Conservation (phyloP, 2,113 vertebrate species). For the Smithornis capensis region DNA sequence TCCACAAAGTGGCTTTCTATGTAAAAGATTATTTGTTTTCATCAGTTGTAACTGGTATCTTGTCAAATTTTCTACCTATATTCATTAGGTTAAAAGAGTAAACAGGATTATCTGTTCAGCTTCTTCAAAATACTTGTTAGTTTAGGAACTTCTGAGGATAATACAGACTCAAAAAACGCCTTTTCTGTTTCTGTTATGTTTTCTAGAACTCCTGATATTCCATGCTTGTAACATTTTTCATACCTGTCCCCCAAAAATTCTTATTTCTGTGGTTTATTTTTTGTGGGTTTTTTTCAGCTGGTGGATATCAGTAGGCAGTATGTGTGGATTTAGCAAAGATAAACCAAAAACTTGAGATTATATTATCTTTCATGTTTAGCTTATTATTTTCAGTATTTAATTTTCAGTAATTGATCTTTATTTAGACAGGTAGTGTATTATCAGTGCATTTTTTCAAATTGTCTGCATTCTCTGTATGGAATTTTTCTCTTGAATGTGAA, state of each 20-base stretch:
- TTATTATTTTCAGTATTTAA: neutral
- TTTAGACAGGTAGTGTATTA: neutral
- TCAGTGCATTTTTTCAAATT: neutral
- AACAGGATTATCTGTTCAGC: neutral
- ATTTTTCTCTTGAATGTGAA: neutral
- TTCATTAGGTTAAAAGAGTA: neutral
- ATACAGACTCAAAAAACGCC: neutral
- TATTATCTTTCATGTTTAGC: neutral
- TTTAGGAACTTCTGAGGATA: neutral
- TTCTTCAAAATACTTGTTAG: neutral
- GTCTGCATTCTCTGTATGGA: neutral
- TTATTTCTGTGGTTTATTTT: neutral
- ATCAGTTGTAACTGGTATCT: neutral
- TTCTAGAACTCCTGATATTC: neutral
- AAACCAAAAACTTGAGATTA: neutral
- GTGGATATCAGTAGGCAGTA: neutral
- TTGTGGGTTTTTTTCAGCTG: neutral
- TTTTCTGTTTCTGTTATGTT: neutral
- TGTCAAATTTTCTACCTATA: neutral
- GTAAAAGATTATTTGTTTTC: neutral
- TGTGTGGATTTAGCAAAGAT: neutral
- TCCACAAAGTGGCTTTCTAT: neutral
- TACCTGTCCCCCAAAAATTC: fast-evolving
- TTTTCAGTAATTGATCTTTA: neutral
- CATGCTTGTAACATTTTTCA: neutral